Evolutionary conservation across 37 sponge, comb jelly and placozoan genomes (phyloP), one percentile per base, ranked within the genome.

Genomic region (Ephydatia muelleri): DNA sequence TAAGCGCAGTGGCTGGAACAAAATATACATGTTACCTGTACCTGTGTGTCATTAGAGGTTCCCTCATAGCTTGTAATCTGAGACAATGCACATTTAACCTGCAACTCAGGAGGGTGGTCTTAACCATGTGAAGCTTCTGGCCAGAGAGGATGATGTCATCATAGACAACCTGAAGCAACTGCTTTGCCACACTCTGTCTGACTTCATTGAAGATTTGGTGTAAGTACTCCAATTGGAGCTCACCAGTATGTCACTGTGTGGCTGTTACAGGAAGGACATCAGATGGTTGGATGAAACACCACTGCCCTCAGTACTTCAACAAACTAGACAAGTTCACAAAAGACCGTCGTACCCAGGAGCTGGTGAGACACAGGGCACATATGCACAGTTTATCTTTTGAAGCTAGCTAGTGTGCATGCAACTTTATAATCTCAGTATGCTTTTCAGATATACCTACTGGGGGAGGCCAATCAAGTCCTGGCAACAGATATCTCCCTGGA

Each of bases 301-400:
- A 1, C 40, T 57, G 57, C 57, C n/a, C 57, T 57, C 57, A 57
- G 57, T 57, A 57, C 19, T 57, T 73, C 68, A 91, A 91, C 33
- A 75, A 86, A 16, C 88, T 97, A 64, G 97, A 97, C 85, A 83
- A 75, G 66, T 76, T 90, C 48, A 83, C 82, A 49, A 68, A 84
- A 39, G 81, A 86, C 5, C n/a, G 77, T 32, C 83, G 94, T 16
- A 80, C 74, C 36, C 82, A 84, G 27, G 94, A 94, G 67, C 38
- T 88, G 82, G 90, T 90, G 25, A 72, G 84, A 72, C 16, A 22
- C 0, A 5, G n/a, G n/a, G n/a, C n/a, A n/a, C n/a, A n/a, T n/a
- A n/a, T n/a, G n/a, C n/a, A 28, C 22, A 73, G 16, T 21, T 75
- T 25, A 5, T 38, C 3, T 38, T 38, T n/a, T 75, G 43, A 25